A percentile compares a stretch with the other conserved stretches of the same genome.
phyloP scores from a whole-genome alignment of 2,113 vertebrate species.

The Narcine bancroftii region DNA sequence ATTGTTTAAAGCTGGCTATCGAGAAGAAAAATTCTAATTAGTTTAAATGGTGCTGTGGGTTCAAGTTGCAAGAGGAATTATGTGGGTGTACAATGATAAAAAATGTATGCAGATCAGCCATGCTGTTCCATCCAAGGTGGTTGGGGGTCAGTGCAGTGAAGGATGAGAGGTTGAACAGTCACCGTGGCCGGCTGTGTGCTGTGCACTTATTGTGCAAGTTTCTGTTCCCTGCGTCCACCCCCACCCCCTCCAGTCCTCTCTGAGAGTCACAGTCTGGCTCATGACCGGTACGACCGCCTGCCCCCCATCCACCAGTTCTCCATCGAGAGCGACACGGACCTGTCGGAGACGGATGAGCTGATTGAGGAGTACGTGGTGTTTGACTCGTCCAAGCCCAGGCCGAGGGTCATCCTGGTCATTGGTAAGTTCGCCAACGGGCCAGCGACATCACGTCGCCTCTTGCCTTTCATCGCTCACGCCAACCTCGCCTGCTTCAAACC shows the following conservation, averaged over 20 bases:
- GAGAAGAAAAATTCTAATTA: neutral
- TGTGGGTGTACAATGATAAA: neutral
- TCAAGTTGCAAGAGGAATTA: neutral
- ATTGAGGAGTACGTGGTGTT: constrained; percentile 36
- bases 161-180: no score
- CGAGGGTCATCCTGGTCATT: constrained; percentile 33
- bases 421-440: neutral
- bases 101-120: neutral
- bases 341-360: constrained; percentile 26
- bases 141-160: neutral
- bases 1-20: neutral
- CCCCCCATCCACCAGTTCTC: constrained; percentile 30
- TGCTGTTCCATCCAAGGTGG: neutral
- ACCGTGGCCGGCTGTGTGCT: neutral
- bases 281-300: neutral
- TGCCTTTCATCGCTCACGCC: neutral
- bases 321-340: constrained; percentile 35
- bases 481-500: no score
- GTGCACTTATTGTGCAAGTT: neutral
- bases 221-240: neutral
- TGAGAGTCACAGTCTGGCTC: neutral
- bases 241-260: neutral
- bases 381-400: constrained; percentile 21
- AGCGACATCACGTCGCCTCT: neutral
- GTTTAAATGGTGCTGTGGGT: neutral